phyloP scores from a whole-genome alignment of 1,140 invertebrate species.

The Uloborus diversus region DNA sequence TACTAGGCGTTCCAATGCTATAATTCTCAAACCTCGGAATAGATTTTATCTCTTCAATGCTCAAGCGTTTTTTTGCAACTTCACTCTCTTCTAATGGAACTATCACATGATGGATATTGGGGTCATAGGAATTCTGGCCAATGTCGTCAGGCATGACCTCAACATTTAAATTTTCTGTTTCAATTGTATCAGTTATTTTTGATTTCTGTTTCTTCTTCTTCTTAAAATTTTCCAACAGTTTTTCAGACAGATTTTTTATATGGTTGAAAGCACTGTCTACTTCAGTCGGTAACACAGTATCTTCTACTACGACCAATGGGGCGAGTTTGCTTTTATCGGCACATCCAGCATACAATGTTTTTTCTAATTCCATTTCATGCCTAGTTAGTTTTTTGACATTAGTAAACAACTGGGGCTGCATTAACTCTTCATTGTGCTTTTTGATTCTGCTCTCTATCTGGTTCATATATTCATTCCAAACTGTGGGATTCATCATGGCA shows the following conservation, averaged over 20 bases:
- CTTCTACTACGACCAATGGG: conserved; percentile 2
- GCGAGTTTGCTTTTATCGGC: conserved; percentile 9
- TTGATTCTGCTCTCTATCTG: conserved; percentile 34
- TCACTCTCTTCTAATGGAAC: conserved; percentile 53
- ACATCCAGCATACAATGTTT: conserved; percentile 42
- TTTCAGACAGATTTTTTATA: conserved; percentile 30
- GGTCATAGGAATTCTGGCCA: conserved; percentile 19
- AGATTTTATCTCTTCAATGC: conserved; percentile 66
- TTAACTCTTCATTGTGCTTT: conserved; percentile 9
- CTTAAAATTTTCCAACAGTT: conserved; percentile 6
- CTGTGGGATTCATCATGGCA: conserved; percentile 21
- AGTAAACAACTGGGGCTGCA: background rate
- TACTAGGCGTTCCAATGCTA: conserved; percentile 64
- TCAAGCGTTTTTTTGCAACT: conserved; percentile 62
- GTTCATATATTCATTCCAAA: background rate
- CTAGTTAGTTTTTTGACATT: conserved; percentile 40
- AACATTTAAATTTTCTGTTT: background rate
- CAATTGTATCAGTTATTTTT: too few species aligned
- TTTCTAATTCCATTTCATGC: conserved; percentile 54
- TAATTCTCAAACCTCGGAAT: conserved; percentile 69
- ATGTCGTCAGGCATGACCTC: background rate
- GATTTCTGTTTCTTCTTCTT: conserved; percentile 10
- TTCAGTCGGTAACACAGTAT: background rate
- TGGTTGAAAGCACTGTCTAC: background rate
- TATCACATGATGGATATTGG: conserved; percentile 38